Conservation (phyloP, 2,797 vertebrate genomes). For the Danio jaintianensis region DNA sequence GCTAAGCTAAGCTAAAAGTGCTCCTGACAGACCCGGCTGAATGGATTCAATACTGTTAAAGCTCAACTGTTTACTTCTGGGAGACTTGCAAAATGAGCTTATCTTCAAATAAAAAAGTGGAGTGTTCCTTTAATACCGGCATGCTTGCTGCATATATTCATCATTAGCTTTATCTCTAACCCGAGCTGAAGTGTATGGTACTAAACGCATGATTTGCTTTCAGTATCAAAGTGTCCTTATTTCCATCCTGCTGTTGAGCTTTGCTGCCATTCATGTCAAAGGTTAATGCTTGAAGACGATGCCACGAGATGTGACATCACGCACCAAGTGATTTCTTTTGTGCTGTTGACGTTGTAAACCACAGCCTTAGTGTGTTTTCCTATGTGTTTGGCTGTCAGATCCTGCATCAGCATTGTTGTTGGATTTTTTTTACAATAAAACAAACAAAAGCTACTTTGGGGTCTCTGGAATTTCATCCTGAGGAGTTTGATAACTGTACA, state of each 20-base stretch:
- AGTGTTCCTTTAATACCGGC: background rate
- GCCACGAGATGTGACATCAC: slow-evolving; percentile 22
- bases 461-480: background rate
- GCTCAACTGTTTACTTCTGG: background rate
- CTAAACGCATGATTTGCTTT: slow-evolving; percentile 23
- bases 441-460: slow-evolving; percentile 47
- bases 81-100: too few species aligned
- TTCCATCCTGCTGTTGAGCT: slow-evolving; percentile 9
- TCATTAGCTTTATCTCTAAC: background rate
- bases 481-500: background rate
- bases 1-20: background rate
- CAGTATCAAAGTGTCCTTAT: slow-evolving; percentile 42
- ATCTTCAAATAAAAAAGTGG: too few species aligned
- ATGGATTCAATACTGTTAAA: background rate
- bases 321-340: slow-evolving; percentile 5
- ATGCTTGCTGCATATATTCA: slow-evolving; percentile 3
- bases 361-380: slow-evolving; percentile 43
- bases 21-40: too few species aligned
- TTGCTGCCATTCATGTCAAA: slow-evolving; percentile 23
- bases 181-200: slow-evolving; percentile 16
- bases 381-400: slow-evolving; percentile 59
- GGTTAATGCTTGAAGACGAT: slow-evolving; percentile 40
- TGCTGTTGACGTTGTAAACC: slow-evolving; percentile 10
- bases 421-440: slow-evolving; percentile 72
- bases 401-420: slow-evolving; percentile 62